Percentiles rank a stretch among this genome's conserved stretches.
Evolutionary conservation across 2,113 vertebrate species (phyloP).

Genomic region (Pelvicachromis taeniatus): DNA sequence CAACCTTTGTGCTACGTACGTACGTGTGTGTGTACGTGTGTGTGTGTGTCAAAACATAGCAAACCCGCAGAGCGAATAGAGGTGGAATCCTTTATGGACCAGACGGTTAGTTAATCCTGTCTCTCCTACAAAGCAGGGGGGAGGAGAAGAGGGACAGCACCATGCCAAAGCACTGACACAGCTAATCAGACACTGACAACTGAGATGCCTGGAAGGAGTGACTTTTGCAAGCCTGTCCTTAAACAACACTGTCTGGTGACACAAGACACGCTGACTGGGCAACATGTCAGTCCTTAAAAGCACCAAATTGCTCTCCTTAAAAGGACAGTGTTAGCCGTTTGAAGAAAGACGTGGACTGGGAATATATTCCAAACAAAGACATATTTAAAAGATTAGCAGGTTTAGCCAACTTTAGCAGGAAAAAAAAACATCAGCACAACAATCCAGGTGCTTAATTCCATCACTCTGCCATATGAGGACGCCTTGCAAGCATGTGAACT

Average conservation of each 20-base stretch:
- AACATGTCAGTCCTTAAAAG: background rate
- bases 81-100: constrained; percentile 31
- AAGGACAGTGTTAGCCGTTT: background rate
- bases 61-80: background rate
- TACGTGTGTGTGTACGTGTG: background rate
- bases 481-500: background rate
- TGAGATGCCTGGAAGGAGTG: background rate
- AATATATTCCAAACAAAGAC: background rate
- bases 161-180: constrained; percentile 22
- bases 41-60: constrained; percentile 9
- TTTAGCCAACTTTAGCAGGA: background rate
- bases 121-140: constrained; percentile 22
- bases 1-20: background rate
- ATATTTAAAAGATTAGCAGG: background rate
- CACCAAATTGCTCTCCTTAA: background rate
- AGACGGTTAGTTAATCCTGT: constrained; percentile 60
- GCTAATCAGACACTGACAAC: constrained; percentile 46
- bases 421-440: background rate
- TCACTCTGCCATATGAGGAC: background rate
- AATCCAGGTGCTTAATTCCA: background rate
- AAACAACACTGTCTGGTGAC: background rate
- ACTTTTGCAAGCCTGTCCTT: constrained; percentile 10
- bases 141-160: constrained; percentile 9
- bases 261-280: background rate
- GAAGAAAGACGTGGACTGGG: background rate